These are phyloP conservation scores for Micronisus gabar DNA, from an alignment of 2,113 vertebrate genomes.

Conservation along the genomic window DNA sequence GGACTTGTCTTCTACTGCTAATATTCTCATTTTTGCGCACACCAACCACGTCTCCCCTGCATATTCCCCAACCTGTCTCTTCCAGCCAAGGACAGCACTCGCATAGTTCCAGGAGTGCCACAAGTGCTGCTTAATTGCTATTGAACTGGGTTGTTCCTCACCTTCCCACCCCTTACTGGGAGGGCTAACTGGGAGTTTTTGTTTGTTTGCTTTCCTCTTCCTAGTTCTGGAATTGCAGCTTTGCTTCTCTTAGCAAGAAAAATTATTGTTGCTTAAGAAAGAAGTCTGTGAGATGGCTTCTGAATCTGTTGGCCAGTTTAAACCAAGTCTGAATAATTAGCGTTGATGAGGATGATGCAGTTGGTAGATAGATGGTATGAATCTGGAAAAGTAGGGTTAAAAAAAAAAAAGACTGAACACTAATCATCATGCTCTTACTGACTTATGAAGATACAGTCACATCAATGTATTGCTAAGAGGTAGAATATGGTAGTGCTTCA, in stretches of 20 bases:
- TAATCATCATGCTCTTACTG: neutral
- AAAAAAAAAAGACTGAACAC: neutral
- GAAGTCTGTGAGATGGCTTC: neutral
- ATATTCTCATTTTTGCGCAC: neutral
- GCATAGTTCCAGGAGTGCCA: neutral
- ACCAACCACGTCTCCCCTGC: neutral
- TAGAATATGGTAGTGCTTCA: neutral
- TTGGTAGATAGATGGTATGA: neutral
- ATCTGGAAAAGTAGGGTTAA: neutral
- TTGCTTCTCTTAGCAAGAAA: neutral
- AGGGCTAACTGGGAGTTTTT: neutral
- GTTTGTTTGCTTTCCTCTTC: neutral
- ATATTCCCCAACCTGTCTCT: neutral
- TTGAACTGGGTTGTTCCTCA: neutral
- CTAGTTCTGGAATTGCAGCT: neutral
- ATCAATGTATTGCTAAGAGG: neutral
- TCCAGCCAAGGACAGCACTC: neutral
- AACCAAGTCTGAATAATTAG: neutral
- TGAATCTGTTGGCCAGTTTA: neutral
- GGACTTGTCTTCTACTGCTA: neutral
- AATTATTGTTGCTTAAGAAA: neutral
- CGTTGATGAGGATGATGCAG: neutral
- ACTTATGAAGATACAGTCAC: neutral
- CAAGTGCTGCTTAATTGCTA: neutral
- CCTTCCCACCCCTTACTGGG: neutral